Evolutionary conservation across 1,140 invertebrate genomes (phyloP).

Genomic region (Drosophila kohkoa): DNA sequence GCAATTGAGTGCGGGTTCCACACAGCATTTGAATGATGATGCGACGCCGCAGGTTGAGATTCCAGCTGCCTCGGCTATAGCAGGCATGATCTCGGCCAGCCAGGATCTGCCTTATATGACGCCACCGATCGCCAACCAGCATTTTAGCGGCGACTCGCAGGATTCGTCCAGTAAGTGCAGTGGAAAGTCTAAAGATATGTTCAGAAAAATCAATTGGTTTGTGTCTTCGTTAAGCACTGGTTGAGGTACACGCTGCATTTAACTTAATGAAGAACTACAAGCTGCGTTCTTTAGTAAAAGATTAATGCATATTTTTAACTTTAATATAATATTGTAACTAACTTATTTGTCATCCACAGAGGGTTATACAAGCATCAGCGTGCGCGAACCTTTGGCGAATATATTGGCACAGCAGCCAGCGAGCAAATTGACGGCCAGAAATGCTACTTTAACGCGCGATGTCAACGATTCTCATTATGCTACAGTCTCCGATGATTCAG

Average conservation of each 20-base stretch:
- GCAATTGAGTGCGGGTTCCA: conserved; percentile 55
- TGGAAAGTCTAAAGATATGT: not conserved
- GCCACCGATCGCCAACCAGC: conserved; percentile 88
- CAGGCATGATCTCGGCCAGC: conserved; percentile 92
- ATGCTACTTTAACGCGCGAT: conserved; percentile 84
- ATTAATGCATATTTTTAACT: too few species aligned
- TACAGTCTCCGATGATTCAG: conserved; percentile 93
- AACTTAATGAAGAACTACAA: too few species aligned
- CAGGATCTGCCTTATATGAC: conserved; percentile 96
- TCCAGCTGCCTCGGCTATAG: conserved; percentile 92
- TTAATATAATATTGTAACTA: not conserved
- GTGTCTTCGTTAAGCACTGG: too few species aligned
- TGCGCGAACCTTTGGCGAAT: conserved; percentile 93
- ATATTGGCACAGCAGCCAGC: conserved; percentile 88
- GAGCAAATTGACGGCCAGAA: conserved; percentile 77
- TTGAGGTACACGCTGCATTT: too few species aligned
- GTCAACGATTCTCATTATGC: conserved; percentile 90
- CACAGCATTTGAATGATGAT: conserved; percentile 61
- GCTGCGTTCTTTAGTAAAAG: too few species aligned
- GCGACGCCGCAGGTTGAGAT: conserved; percentile 85
- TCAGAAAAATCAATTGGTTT: too few species aligned
- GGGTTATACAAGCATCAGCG: conserved; percentile 96
- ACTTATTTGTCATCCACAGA: conserved; percentile 85
- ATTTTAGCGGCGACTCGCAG: conserved; percentile 94
- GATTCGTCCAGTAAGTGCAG: conserved; percentile 90